A percentile compares a stretch with the other conserved stretches of the same genome.
phyloP scores from a whole-genome alignment of 92 coral and sea anemone genomes.

The Siderastrea siderea region DNA sequence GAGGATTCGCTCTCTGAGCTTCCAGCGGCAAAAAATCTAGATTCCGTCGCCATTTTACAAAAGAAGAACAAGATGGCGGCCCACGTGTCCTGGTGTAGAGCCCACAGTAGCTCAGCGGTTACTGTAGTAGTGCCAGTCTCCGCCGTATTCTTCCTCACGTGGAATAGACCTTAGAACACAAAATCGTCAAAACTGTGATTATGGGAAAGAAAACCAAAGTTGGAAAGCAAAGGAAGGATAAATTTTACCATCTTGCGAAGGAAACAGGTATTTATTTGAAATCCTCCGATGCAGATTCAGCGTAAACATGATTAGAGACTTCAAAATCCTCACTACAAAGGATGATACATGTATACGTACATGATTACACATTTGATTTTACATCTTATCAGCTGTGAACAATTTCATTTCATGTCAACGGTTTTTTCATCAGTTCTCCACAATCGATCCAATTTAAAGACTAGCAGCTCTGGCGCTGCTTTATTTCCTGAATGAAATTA shows the following conservation, averaged over 20 bases:
- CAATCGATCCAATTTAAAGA: no score
- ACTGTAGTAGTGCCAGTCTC: background rate
- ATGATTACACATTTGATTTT: no score
- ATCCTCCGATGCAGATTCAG: background rate
- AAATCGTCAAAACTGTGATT: constrained; percentile 1
- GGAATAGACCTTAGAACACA: constrained; percentile 30
- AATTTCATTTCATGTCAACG: no score
- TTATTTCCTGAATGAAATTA: no score
- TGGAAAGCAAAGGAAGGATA: constrained; percentile 95
- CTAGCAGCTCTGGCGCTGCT: no score
- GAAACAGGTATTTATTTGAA: constrained; percentile 87
- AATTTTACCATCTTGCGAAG: constrained; percentile 96
- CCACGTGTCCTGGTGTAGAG: constrained; percentile 65
- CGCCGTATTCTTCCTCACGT: constrained; percentile 32
- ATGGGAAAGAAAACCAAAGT: constrained; percentile 96
- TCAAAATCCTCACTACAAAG: background rate
- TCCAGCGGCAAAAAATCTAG: constrained; percentile 94
- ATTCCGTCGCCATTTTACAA: constrained; percentile 66
- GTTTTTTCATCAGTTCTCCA: no score
- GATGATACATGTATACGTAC: no score
- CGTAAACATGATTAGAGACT: background rate
- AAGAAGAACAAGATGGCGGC: constrained; percentile 82
- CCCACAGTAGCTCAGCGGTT: constrained; percentile 1
- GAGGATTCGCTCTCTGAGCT: constrained; percentile 94
- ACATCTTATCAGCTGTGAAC: no score